Evolutionary conservation across 2,113 vertebrate species (phyloP).

Genomic region (Rhinogobius similis): DNA sequence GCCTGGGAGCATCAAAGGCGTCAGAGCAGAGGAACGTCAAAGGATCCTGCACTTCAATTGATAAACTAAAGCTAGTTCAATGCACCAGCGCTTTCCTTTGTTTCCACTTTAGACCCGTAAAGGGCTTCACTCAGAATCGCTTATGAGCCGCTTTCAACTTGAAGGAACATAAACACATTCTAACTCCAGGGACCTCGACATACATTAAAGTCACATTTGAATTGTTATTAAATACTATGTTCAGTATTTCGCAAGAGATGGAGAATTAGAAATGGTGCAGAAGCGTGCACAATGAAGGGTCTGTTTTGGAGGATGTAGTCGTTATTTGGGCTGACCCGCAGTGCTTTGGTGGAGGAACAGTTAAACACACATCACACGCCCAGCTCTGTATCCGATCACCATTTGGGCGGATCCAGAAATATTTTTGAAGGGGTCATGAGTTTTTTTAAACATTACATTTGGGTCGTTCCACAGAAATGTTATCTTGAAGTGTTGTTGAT

Average conservation of each 20-base stretch:
- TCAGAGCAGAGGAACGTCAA: conserved; percentile 37
- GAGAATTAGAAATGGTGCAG: not conserved
- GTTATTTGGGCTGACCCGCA: conserved; percentile 17
- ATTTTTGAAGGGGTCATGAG: not conserved
- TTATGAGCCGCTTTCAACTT: not conserved
- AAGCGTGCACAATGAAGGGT: conserved; percentile 25
- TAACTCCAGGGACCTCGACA: not conserved
- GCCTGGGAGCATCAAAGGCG: conserved; percentile 49
- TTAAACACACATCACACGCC: conserved; percentile 16
- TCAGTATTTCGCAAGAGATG: not conserved
- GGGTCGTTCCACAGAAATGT: not conserved
- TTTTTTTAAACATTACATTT: not conserved
- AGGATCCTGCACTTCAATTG: conserved; percentile 28
- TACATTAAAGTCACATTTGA: not conserved
- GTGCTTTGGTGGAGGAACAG: conserved; percentile 12
- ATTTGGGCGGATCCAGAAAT: not conserved
- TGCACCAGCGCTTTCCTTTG: conserved; percentile 23
- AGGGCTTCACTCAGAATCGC: not conserved
- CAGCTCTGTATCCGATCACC: conserved; percentile 5
- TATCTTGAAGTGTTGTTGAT: no score
- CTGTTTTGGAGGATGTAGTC: conserved; percentile 37
- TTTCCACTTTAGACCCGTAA: not conserved
- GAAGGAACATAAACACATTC: not conserved
- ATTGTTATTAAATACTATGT: not conserved
- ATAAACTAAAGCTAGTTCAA: conserved; percentile 49